Evolutionary conservation across 1,140 invertebrate genomes (phyloP).

Genomic region (roundworm (Caenorhabditis elegans)): DNA sequence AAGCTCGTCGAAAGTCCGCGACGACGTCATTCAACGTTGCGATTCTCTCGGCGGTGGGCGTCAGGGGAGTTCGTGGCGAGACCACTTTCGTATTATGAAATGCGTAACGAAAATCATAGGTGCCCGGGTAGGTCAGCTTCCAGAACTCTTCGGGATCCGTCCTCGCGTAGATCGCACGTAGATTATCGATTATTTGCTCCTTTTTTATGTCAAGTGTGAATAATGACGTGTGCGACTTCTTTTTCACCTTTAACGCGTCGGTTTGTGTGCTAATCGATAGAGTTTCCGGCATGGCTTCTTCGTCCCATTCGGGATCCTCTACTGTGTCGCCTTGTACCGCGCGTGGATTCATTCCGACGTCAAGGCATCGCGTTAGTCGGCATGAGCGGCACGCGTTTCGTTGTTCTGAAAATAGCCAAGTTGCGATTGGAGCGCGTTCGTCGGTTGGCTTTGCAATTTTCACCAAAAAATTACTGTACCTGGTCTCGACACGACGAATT

Average conservation of each 20-base stretch:
- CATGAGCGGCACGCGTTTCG: slow-evolving; percentile 60
- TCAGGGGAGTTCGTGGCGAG: slow-evolving; percentile 21
- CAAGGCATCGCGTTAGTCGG: slow-evolving; percentile 55
- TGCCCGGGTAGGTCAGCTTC: not conserved
- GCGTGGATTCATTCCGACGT: slow-evolving; percentile 59
- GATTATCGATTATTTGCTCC: not conserved
- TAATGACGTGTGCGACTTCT: too few relatives aligned
- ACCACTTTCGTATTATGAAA: not conserved
- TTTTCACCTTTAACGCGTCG: not conserved
- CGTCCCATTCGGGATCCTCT: not conserved
- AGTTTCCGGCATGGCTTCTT: not conserved
- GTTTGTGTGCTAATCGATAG: not conserved
- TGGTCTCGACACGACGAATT: too few relatives aligned
- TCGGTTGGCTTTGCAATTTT: too few relatives aligned
- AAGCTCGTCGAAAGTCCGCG: slow-evolving; percentile 54
- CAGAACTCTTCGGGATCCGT: not conserved
- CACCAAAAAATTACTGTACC: too few relatives aligned
- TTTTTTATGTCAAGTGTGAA: not conserved
- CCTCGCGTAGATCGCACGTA: not conserved
- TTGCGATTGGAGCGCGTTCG: too few relatives aligned
- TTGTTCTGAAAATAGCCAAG: slow-evolving; percentile 56
- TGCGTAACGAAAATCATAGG: not conserved
- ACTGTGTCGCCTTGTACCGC: slow-evolving; percentile 44
- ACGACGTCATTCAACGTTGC: slow-evolving; percentile 47
- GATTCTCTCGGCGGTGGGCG: slow-evolving; percentile 45